Evolutionary conservation across 1,140 invertebrate genomes (phyloP).

Genomic region (Drosophila equinoxialis): DNA sequence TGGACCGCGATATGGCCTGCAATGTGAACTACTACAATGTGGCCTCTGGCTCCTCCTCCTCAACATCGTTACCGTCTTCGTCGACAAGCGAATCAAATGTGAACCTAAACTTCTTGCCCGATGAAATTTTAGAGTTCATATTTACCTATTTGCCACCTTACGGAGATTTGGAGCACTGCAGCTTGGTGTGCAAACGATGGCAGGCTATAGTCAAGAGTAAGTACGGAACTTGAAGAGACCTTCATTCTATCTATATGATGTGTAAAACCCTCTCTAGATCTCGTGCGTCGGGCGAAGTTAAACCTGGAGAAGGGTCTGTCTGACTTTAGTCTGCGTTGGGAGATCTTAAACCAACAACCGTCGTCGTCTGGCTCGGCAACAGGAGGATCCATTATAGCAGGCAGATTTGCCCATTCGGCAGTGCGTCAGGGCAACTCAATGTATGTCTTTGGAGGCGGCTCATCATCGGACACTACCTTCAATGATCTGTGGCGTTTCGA

Average conservation of each 20-base stretch:
- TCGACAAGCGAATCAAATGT: conserved; percentile 27
- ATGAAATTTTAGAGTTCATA: conserved; percentile 97
- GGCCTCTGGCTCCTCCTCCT: conserved; percentile 18
- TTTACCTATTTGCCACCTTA: conserved; percentile 94
- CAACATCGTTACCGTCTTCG: not conserved
- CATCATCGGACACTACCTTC: conserved; percentile 96
- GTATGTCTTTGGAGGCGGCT: conserved; percentile 98
- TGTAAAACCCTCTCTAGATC: conserved; percentile 49
- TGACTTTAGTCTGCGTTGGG: conserved; percentile 76
- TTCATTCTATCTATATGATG: not conserved
- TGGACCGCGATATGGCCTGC: conserved; percentile 56
- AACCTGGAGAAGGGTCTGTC: conserved; percentile 76
- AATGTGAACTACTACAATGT: conserved; percentile 47
- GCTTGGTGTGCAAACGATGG: conserved; percentile 93
- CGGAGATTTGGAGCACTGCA: conserved; percentile 93
- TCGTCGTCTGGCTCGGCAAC: conserved; percentile 34
- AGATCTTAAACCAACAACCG: conserved; percentile 66
- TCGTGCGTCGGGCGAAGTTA: conserved; percentile 70
- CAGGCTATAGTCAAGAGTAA: conserved; percentile 91
- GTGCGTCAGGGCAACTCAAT: conserved; percentile 92
- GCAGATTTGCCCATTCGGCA: conserved; percentile 95
- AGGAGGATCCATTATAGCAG: conserved; percentile 88
- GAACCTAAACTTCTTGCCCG: conserved; percentile 87
- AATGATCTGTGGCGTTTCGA: conserved; percentile 98
- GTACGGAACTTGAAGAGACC: conserved; percentile 45